A percentile compares a stretch with the other conserved stretches of the same genome.
phyloP scores from a whole-genome alignment of 2,797 vertebrate genomes.

The Xenopus petersii region DNA sequence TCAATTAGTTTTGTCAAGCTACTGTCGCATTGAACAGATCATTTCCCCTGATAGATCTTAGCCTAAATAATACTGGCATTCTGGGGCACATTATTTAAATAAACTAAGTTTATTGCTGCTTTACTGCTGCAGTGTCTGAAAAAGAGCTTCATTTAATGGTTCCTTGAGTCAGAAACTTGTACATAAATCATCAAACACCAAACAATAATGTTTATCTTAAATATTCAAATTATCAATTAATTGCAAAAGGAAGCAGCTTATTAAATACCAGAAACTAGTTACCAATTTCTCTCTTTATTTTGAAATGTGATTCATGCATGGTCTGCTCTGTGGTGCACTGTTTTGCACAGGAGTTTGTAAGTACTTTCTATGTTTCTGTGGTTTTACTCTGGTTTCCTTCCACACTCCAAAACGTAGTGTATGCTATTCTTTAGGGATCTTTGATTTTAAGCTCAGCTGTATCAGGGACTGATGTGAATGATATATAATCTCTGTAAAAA shows the following conservation, averaged over 20 bases:
- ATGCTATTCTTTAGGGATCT: too few relatives aligned
- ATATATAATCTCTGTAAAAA: too few relatives aligned
- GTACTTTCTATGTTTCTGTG: too few relatives aligned
- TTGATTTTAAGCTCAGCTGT: too few relatives aligned
- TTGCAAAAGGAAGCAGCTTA: not conserved
- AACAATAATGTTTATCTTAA: slow-evolving; percentile 5
- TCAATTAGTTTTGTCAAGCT: slow-evolving; percentile 12
- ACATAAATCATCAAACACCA: slow-evolving; percentile 5
- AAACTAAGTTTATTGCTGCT: not conserved
- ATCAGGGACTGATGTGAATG: too few relatives aligned
- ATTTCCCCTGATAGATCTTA: slow-evolving; percentile 11
- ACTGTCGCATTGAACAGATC: slow-evolving; percentile 5
- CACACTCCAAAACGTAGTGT: too few relatives aligned
- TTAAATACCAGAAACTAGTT: not conserved
- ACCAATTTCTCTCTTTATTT: not conserved
- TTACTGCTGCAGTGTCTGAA: not conserved
- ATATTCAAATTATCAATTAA: not conserved
- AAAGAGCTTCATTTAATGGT: slow-evolving; percentile 5
- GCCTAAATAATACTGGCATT: slow-evolving; percentile 13
- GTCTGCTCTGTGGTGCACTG: too few relatives aligned
- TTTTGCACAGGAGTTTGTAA: too few relatives aligned
- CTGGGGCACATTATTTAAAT: slow-evolving; percentile 5
- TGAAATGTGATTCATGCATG: too few relatives aligned
- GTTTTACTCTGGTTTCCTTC: too few relatives aligned
- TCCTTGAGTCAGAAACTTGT: slow-evolving; percentile 10